Conservation (phyloP, 2,888 invertebrate species). For the Lamellibrachia satsuma region DNA sequence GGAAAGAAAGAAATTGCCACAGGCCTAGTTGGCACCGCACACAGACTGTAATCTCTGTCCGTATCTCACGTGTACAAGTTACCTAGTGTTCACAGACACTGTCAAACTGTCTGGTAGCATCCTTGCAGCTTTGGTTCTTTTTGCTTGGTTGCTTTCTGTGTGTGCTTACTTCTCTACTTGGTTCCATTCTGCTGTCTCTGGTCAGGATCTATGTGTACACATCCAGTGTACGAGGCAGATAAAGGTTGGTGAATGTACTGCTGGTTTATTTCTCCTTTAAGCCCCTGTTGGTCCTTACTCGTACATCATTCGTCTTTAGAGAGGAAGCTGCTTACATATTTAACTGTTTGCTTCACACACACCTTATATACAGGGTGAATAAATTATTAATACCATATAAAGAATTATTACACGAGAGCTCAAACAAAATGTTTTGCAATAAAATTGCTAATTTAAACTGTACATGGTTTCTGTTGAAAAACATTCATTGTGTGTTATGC, state of each 20-base stretch:
- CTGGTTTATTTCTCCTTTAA: neutral
- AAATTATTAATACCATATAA: too few relatives aligned
- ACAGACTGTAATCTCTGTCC: neutral
- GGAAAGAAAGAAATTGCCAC: too few relatives aligned
- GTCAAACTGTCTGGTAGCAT: neutral
- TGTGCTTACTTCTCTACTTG: neutral
- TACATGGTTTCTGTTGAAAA: neutral
- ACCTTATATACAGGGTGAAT: too few relatives aligned
- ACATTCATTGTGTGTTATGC: neutral
- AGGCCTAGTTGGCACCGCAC: neutral
- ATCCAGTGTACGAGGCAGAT: constrained; percentile 1
- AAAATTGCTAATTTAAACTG: too few relatives aligned
- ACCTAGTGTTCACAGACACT: neutral
- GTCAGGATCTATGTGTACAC: constrained; percentile 4
- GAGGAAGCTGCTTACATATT: neutral
- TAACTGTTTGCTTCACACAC: neutral
- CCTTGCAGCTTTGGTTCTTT: neutral
- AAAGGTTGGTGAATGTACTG: neutral
- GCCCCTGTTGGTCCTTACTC: neutral
- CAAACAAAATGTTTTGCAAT: neutral
- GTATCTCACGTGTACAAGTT: neutral
- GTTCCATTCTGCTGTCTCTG: neutral
- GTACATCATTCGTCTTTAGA: neutral
- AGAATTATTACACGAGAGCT: neutral
- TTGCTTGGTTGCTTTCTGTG: neutral